Evolutionary conservation across 2,113 vertebrate species (phyloP).

Genomic region (Oxygymnocypris stewartii): DNA sequence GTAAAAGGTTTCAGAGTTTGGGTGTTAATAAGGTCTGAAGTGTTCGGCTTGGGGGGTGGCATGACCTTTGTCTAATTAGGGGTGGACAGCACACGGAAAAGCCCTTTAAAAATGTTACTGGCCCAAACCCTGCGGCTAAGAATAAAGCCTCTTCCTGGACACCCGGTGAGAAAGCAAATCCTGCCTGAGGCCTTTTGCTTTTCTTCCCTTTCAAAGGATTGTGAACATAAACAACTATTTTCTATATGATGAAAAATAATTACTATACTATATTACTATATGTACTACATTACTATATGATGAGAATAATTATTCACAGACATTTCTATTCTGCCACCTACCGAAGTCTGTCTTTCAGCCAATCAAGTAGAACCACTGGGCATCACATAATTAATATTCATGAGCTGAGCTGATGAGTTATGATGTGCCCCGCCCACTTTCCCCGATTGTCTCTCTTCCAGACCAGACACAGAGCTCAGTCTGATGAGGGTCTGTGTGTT

Average conservation of each 20-base stretch:
- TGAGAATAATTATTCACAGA: too few relatives aligned
- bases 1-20: background rate
- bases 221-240: too few relatives aligned
- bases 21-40: background rate
- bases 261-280: too few relatives aligned
- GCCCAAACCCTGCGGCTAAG: background rate
- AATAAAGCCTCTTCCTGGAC: slow-evolving; percentile 6
- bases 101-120: background rate
- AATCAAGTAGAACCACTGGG: background rate
- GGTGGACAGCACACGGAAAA: background rate
- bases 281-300: too few relatives aligned
- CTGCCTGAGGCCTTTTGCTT: background rate
- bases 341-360: background rate
- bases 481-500: background rate
- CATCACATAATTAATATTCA: background rate
- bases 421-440: background rate
- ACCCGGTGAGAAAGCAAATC: background rate
- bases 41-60: background rate
- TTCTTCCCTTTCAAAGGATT: background rate
- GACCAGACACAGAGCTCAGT: background rate
- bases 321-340: background rate
- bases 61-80: slow-evolving; percentile 26
- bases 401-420: background rate
- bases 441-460: background rate
- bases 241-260: too few relatives aligned